Evolutionary conservation across 2,797 vertebrate species (phyloP), one percentile per base, ranked within the genome.

Genomic region (Gallinago nigripennis): DNA sequence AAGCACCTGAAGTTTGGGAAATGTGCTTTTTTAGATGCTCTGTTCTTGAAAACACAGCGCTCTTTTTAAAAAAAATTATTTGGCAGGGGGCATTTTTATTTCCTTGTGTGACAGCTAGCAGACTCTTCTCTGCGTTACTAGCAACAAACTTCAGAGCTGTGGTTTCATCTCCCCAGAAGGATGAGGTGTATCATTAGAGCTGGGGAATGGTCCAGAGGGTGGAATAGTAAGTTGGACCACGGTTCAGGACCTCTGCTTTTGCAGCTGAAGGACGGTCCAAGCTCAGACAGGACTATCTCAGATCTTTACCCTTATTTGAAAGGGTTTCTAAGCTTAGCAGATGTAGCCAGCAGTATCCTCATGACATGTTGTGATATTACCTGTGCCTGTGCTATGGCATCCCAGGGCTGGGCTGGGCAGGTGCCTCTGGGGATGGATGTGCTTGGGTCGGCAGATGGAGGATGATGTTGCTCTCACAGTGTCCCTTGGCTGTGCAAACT

Each of bases 331-430:
- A 86, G 37, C 20, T 73, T 51, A 33, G 41, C 25, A 88, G 35
- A 9, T 18, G 28, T 33, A 57, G 8, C 31, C 81, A 75, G 72
- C 41, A 43, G 28, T n/a, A 41, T n/a, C 25, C 35, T 69, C 16
- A 4, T 11, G 25, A 45, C 25, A 4, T 28, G 30, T 18, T 68
- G 27, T n/a, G 66, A 19, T 50, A 25, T 11, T 24, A 8, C 46
- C 53, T 45, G 21, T 75, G 50, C 31, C 43, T 39, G 21, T 61
- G 35, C n/a, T 37, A 2, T 41, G 27, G 28, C 41, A 37, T 28
- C 39, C 16, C 2, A 3, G 39, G 30, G n/a, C 50, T 82, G 39
- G 21, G 12, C 78, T 65, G 1, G 0, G 77, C 1, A 0, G 28
- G 19, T 63, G 30, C 60, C 46, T 15, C 48, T 2, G 1, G 19